These are phyloP conservation scores for Hermetia illucens DNA, from an alignment of 1,140 invertebrate genomes.

Conservation along the genomic window DNA sequence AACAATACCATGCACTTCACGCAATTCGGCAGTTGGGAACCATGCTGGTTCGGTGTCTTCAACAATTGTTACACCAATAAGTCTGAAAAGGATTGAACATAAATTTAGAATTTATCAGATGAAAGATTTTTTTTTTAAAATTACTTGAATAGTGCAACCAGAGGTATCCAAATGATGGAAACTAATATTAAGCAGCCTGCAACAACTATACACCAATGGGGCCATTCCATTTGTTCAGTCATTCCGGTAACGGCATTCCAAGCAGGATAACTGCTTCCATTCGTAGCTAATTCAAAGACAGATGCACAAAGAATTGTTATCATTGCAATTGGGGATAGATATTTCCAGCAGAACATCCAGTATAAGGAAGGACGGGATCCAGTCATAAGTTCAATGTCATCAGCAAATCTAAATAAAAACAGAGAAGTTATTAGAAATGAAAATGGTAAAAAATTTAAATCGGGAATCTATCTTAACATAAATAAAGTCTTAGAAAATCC, in stretches of 20 bases:
- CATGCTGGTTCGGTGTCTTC: slow-evolving; percentile 84
- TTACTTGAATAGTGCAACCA: slow-evolving; percentile 66
- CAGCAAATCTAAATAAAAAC: slow-evolving; percentile 53
- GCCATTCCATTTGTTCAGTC: slow-evolving; percentile 64
- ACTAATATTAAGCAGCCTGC: slow-evolving; percentile 61
- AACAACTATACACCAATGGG: slow-evolving; percentile 67
- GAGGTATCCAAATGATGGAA: slow-evolving; percentile 79
- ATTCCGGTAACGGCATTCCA: slow-evolving; percentile 63
- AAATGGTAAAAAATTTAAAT: no score
- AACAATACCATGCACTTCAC: slow-evolving; percentile 74
- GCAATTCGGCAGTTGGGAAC: slow-evolving; percentile 78
- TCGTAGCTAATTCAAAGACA: slow-evolving; percentile 63
- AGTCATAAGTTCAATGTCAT: slow-evolving; percentile 91
- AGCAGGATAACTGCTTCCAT: slow-evolving; percentile 72
- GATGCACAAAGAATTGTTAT: slow-evolving; percentile 72
- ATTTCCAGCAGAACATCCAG: slow-evolving; percentile 91
- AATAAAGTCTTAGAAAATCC: no score
- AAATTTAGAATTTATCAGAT: not conserved
- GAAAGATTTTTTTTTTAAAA: slow-evolving; percentile 1
- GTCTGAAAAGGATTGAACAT: slow-evolving; percentile 33
- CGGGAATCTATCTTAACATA: no score
- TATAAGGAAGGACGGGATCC: slow-evolving; percentile 72
- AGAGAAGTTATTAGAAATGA: not conserved
- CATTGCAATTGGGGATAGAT: slow-evolving; percentile 82
- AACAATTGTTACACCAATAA: slow-evolving; percentile 61